Evolutionary conservation across 1,140 invertebrate genomes (phyloP).

Genomic region (Magallana angulata): DNA sequence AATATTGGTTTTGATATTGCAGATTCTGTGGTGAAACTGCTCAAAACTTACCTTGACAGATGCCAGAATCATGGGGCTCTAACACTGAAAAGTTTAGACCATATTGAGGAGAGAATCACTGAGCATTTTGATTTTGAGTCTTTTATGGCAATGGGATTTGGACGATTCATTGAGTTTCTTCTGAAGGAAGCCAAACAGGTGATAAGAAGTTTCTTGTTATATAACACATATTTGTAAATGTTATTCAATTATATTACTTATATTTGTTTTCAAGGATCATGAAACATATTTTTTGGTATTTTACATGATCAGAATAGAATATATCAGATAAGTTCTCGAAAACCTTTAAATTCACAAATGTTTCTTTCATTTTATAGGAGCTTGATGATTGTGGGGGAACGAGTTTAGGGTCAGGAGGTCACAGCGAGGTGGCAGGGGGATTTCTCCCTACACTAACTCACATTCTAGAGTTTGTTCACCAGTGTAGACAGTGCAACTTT

Average conservation of each 20-base stretch:
- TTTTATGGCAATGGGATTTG: slow-evolving; percentile 71
- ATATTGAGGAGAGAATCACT: slow-evolving; percentile 73
- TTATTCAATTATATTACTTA: too few species aligned
- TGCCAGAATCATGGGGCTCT: slow-evolving; percentile 70
- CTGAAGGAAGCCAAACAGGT: slow-evolving; percentile 71
- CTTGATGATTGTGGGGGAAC: slow-evolving; percentile 73
- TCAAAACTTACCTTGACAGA: slow-evolving; percentile 70
- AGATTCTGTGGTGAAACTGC: slow-evolving; percentile 65
- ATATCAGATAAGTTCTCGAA: too few species aligned
- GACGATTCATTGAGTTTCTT: slow-evolving; percentile 73
- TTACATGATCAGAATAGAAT: too few species aligned
- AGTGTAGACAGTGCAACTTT: slow-evolving; percentile 67
- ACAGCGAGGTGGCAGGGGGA: slow-evolving; percentile 51
- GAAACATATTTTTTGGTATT: too few species aligned
- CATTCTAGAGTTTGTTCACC: slow-evolving; percentile 71
- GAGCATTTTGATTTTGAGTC: slow-evolving; percentile 68
- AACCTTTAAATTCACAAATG: too few species aligned
- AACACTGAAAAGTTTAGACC: slow-evolving; percentile 66
- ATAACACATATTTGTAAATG: too few species aligned
- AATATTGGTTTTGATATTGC: neutral
- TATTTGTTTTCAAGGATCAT: too few species aligned
- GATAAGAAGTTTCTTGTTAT: neutral
- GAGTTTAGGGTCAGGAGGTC: slow-evolving; percentile 58
- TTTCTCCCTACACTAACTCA: slow-evolving; percentile 66
- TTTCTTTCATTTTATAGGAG: slow-evolving; percentile 58